Base-by-base conservation (phyloP, 2,888 invertebrate genomes). In the Charanyca ferruginea region DNA sequence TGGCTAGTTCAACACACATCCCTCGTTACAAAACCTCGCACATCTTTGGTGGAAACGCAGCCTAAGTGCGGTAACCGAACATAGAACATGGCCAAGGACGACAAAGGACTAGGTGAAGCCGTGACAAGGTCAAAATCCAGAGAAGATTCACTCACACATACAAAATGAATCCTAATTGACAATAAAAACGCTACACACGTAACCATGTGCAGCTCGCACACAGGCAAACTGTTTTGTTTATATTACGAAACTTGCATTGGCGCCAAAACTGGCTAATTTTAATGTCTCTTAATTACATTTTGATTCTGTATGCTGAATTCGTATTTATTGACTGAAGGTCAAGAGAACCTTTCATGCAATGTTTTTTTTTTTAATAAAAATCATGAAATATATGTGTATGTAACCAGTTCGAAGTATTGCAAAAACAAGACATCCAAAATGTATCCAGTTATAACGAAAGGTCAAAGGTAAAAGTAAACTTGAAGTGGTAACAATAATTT, bases 211-310 rank as follows among this genome's bases (percentile, higher is more conserved):
- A 55, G 48, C 44, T 48, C 47, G 52, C 48, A 45, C 16, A 11
- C 48, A 20, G 16, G 44, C 32, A 35, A 53, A 61, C 23, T 25
- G 49, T 63, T 59, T 73, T 59, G 49, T 73, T 54, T 58, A 54
- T 23, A 67, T 79, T 79, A 42, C 69, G 68, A 44, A 68, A 67
- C 57, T 9, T 38, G 57, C 80, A 57, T 80, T 69, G 77, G 49
- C 59, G 47, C 65, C 71, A 70, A 77, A 77, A 61, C 44, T 35
- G 59, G 62, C 38, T 2, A 76, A 76, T 68, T 79, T 75, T 79
- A 63, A 75, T 63, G 80, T 22, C 7, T 49, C 28, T 68, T 75
- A 68, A 70, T 61, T 65, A 57, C 57, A 49, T 57, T n/a, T 76
- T 55, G 38, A 42, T 54, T 72, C 23, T 59, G 61, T 60, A 66